These are phyloP conservation scores for Antechinus stuartii DNA, from an alignment of 2,113 vertebrate species.

Conservation along the genomic window DNA sequence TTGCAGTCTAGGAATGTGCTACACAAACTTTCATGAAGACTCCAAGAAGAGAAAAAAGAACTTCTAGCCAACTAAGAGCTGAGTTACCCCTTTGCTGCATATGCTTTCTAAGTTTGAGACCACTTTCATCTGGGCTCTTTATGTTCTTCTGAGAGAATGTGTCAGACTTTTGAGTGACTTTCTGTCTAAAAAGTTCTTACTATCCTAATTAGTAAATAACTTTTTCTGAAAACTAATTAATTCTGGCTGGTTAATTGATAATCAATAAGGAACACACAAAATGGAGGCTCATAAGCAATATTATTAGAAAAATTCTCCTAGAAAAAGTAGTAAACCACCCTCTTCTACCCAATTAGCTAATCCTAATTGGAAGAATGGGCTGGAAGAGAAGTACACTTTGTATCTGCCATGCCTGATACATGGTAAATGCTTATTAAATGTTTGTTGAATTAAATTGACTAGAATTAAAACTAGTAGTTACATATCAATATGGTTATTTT, in stretches of 20 bases:
- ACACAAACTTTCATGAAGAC: background rate
- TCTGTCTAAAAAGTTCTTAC: background rate
- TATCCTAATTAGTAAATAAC: background rate
- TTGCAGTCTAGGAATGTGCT: too few relatives aligned
- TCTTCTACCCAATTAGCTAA: background rate
- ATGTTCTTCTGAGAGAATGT: background rate
- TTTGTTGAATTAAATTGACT: background rate
- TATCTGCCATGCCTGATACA: background rate
- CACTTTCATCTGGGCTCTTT: background rate
- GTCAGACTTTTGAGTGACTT: background rate
- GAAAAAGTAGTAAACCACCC: background rate
- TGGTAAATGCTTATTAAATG: background rate
- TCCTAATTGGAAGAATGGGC: background rate
- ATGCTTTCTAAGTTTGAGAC: background rate
- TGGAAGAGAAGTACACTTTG: background rate
- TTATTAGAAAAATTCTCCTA: background rate
- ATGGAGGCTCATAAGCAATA: background rate
- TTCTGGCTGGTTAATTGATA: background rate
- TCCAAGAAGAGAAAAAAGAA: background rate
- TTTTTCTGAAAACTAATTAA: background rate
- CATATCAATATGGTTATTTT: background rate
- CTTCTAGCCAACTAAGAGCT: background rate
- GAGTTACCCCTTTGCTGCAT: background rate
- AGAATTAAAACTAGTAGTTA: background rate
- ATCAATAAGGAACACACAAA: background rate